Evolutionary conservation across 2,113 vertebrate genomes (phyloP), one percentile per base, ranked within the genome.

Genomic region (Galeopterus variegatus): DNA sequence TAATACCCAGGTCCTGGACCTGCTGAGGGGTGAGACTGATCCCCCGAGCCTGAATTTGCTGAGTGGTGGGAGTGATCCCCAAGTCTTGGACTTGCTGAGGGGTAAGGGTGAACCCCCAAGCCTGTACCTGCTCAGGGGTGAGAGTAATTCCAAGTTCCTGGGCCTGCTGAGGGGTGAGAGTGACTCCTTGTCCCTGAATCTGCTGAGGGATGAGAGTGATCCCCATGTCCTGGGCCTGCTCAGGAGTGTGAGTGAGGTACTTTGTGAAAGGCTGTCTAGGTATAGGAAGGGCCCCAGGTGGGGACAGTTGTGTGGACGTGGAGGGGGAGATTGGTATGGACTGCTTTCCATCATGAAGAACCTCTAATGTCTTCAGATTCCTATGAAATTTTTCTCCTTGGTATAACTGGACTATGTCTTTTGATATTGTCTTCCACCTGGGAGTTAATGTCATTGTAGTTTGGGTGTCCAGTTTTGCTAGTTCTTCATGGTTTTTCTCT

Each of bases 1-100:
- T 8, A 15, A 15, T 19, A 2, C 28, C 50, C 52, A 0, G 8
- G 0, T 8, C 26, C 5, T 50, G 83, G 0, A 9, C 9, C 31
- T 67, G 56, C 8, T 88, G 5, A 7, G 28, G 18, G 0, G 28
- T 70, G 6, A 82, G 12, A 18, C 62, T 69, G 70, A 13, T 15
- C 10, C 17, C 36, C 17, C 1, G n/a, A 8, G 7, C 13, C 23
- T 88, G 5, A 0, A 3, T 28, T 23, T 95, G 45, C 14, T 85
- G 9, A 12, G 19, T 36, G 2, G 45, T 93, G 0, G 69, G 19
- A 62, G 8, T 67, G 2, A 54, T 41, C 4, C 26, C 65, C 5
- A 0, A 24, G 0, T 0, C 54, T 14, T 81, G 17, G 11, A 54
- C 19, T 11, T 73, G 24, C 41, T 73, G 28, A 6, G 1, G 6